Percentiles rank a stretch among this genome's conserved stretches.
Conservation (phyloP, 2,888 invertebrate species). For the Oscheius sp. region DNA sequence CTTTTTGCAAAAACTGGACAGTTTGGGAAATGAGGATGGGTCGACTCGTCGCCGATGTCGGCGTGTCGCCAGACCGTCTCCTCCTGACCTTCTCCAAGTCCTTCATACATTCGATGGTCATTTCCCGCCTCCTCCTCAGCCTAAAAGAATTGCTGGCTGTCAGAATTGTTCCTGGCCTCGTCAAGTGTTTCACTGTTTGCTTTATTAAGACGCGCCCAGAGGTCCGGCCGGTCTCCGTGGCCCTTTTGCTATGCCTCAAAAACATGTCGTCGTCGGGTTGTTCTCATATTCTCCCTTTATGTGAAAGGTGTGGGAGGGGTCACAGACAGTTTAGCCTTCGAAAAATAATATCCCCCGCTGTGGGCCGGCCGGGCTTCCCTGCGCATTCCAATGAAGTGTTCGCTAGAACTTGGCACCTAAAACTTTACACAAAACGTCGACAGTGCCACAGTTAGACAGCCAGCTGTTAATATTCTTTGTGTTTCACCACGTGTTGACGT, state of each 20-base stretch:
- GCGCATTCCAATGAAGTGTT: slow-evolving; percentile 4
- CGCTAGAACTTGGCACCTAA: neutral
- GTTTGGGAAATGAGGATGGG: no score
- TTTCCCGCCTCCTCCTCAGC: slow-evolving; percentile 2
- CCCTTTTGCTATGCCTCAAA: neutral
- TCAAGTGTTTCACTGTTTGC: slow-evolving; percentile 37
- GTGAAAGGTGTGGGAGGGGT: neutral
- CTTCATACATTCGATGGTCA: no score
- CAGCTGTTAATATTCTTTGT: neutral
- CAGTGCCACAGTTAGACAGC: neutral
- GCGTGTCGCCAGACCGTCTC: no score
- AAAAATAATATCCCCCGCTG: slow-evolving; percentile 6
- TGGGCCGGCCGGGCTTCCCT: neutral
- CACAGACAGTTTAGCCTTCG: neutral
- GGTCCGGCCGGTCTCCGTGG: slow-evolving; percentile 26
- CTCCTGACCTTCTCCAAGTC: no score
- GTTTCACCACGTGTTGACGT: neutral
- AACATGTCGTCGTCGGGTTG: slow-evolving; percentile 16
- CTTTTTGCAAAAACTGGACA: no score
- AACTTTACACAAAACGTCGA: no score
- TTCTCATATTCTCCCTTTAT: slow-evolving; percentile 1
- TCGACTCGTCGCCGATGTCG: no score
- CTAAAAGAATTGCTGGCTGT: slow-evolving; percentile 20
- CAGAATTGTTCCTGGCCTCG: slow-evolving; percentile 12
- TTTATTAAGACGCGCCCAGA: slow-evolving; percentile 31